Conservation (phyloP, 2,888 invertebrate genomes). For the Andricus quercusramuli region DNA sequence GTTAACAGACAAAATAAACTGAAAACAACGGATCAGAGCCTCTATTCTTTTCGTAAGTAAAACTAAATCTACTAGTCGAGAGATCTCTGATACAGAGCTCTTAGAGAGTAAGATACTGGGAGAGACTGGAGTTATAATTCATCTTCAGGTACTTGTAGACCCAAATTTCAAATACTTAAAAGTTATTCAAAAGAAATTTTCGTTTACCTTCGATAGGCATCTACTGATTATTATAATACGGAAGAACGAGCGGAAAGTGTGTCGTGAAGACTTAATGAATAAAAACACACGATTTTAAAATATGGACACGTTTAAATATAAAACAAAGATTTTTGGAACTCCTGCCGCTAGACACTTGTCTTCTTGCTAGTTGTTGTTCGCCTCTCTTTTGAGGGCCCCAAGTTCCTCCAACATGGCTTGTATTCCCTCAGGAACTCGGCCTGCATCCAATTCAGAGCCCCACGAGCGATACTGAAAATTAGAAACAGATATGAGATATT, state of each 20-base stretch:
- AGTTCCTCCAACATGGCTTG: slow-evolving; percentile 88
- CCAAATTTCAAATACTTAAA: background rate
- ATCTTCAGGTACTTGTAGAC: slow-evolving; percentile 33
- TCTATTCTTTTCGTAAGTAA: slow-evolving; percentile 6
- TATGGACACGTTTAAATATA: slow-evolving; percentile 2
- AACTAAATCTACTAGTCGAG: background rate
- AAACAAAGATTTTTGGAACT: slow-evolving; percentile 18
- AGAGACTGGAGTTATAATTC: slow-evolving; percentile 21
- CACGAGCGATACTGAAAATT: slow-evolving; percentile 88
- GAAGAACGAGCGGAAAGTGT: background rate
- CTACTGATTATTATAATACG: background rate
- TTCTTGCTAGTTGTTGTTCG: slow-evolving; percentile 45
- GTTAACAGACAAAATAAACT: background rate
- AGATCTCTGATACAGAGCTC: slow-evolving; percentile 21
- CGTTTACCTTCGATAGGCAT: background rate
- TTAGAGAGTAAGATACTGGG: slow-evolving; percentile 22
- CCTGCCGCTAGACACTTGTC: background rate
- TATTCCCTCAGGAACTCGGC: slow-evolving; percentile 88
- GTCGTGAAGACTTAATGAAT: background rate
- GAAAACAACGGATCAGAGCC: slow-evolving; percentile 15
- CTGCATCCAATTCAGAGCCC: slow-evolving; percentile 90
- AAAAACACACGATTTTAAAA: slow-evolving; percentile 24
- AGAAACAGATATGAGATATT: slow-evolving; percentile 38
- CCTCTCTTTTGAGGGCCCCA: slow-evolving; percentile 74
- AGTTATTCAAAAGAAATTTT: background rate